Evolutionary conservation across 2,888 invertebrate species (phyloP).

Genomic region (Cremastobaeus sp.): DNA sequence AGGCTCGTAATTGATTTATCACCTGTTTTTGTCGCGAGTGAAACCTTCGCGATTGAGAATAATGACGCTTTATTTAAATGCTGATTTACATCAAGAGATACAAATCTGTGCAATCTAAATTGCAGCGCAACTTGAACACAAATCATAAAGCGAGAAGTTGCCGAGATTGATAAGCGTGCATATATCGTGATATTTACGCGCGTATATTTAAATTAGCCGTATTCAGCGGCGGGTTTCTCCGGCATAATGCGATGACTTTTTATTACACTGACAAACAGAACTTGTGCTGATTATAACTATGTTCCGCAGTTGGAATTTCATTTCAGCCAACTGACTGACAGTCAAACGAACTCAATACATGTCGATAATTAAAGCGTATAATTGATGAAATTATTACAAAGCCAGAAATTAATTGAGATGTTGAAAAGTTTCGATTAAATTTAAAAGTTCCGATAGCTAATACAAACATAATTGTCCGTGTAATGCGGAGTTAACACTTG

Average conservation of each 20-base stretch:
- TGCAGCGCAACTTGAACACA: slow-evolving; percentile 31
- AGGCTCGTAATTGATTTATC: slow-evolving; percentile 48
- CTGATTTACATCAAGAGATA: slow-evolving; percentile 45
- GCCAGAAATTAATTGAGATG: too few species aligned
- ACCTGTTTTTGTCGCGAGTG: slow-evolving; percentile 37
- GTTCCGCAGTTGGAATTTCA: too few species aligned
- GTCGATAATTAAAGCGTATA: too few species aligned
- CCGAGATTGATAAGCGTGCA: slow-evolving; percentile 45
- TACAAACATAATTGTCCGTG: too few species aligned
- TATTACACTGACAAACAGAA: too few species aligned
- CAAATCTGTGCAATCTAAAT: slow-evolving; percentile 26
- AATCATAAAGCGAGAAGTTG: slow-evolving; percentile 35
- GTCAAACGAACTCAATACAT: too few species aligned
- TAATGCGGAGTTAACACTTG: too few species aligned
- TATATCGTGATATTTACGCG: slow-evolving; percentile 21
- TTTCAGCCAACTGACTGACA: too few species aligned
- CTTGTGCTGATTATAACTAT: too few species aligned
- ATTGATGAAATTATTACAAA: too few species aligned
- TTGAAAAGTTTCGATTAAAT: too few species aligned
- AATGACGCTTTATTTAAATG: slow-evolving; percentile 51
- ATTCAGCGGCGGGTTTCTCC: slow-evolving; percentile 12
- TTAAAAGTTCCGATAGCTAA: too few species aligned
- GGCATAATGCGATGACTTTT: slow-evolving; percentile 13
- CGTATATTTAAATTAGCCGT: slow-evolving; percentile 27
- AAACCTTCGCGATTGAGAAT: slow-evolving; percentile 48